Conservation (phyloP, 2,888 invertebrate genomes). For the Brenthis daphne region DNA sequence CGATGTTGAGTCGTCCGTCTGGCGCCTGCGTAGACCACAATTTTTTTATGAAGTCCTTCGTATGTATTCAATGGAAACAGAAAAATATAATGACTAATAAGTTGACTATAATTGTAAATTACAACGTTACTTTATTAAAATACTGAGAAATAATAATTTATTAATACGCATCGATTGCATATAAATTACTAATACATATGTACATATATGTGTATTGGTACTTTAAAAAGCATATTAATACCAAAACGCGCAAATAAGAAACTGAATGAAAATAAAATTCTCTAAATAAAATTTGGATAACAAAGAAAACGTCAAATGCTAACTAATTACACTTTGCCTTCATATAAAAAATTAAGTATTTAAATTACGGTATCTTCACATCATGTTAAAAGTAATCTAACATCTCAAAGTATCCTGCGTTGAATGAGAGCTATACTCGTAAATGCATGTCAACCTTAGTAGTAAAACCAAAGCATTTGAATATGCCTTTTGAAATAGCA, state of each 20-base stretch:
- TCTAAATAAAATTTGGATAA: no score
- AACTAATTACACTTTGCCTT: background rate
- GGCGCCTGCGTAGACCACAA: slow-evolving; percentile 36
- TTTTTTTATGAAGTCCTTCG: slow-evolving; percentile 25
- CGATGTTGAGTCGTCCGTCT: slow-evolving; percentile 33
- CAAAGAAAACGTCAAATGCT: background rate
- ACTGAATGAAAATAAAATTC: no score
- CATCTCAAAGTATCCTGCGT: no score
- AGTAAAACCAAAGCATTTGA: background rate
- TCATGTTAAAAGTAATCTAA: background rate
- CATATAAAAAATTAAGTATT: background rate
- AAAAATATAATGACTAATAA: slow-evolving; percentile 26
- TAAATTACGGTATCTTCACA: background rate
- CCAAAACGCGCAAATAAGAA: no score
- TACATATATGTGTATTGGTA: no score
- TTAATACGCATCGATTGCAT: slow-evolving; percentile 2
- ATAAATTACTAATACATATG: background rate
- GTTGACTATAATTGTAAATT: slow-evolving; percentile 4
- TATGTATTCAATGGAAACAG: slow-evolving; percentile 15
- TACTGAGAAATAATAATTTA: background rate
- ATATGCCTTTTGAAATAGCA: slow-evolving; percentile 2
- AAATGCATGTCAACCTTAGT: background rate
- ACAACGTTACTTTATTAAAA: background rate
- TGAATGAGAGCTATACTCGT: no score
- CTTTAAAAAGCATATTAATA: no score